Base-by-base conservation (phyloP, 1,140 invertebrate species). In the Brachionus manjavacas region DNA sequence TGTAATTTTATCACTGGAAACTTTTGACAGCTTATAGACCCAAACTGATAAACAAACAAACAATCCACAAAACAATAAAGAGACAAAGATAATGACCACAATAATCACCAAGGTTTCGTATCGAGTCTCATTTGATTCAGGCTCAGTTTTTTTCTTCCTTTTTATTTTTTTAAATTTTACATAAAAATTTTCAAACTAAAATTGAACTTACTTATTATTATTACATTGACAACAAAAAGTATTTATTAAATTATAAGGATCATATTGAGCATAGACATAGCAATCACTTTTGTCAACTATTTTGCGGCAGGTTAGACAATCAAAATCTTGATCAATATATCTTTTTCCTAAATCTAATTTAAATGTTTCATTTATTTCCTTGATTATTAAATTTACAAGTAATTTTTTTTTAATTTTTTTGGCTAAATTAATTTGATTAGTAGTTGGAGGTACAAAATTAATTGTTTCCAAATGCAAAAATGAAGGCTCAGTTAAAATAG, bases 221-320 rank as follows among this genome's bases (percentile, higher is more conserved):
- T 76, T 76, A 46, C 72, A 76, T 25, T 76, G 72, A 49, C 72
- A 76, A 23, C 72, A 76, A 49, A 49, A 76, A 12, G 43, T 28
- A n/a, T 76, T 49, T 14, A 76, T 76, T 46, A 76, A 28, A 9
- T 49, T 16, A 46, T 23, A 49, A 49, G 25, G 12, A 49, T 76
- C 72, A 76, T 35, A 76, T 20, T 49, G 23, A 14, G 41, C 16
- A 28, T 49, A 76, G 4, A 20, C 49, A 7, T 49, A 11, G 8
- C 72, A 76, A 49, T 76, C 72, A 49, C 12, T 28, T 76, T 25
- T 23, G 7, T 46, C 41, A 12, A 12, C 20, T 28, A 76, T 76
- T 11, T 49, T 23, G 49, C 41, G 41, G 28, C 72, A 76, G 7
- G 41, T 76, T 14, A 76, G 28, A n/a, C 72, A 76, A 76, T 76